These are phyloP conservation scores for Aplocera efformata DNA, from an alignment of 2,888 invertebrate species.

Conservation along the genomic window DNA sequence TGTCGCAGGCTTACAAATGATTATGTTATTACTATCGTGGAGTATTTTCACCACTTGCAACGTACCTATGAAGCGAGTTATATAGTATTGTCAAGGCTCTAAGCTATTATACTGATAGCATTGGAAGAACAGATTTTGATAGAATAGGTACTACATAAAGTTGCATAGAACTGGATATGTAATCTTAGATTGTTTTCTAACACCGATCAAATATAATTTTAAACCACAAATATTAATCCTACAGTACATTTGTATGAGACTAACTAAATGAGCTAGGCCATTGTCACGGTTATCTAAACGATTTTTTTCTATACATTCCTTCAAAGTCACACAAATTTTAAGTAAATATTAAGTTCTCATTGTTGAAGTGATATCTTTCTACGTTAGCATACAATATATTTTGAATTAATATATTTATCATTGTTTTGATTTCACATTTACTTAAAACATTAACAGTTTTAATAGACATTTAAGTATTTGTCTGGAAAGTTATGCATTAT, in stretches of 20 bases:
- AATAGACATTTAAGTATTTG: conserved; percentile 34
- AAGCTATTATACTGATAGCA: conserved; percentile 58
- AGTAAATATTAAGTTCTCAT: conserved; percentile 5
- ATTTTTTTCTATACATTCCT: conserved; percentile 8
- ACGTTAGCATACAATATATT: conserved; percentile 10
- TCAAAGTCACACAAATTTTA: conserved; percentile 9
- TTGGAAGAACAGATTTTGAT: conserved; percentile 72
- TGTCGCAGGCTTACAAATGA: background rate
- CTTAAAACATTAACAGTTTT: conserved; percentile 22
- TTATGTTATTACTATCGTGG: background rate
- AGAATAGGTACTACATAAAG: conserved; percentile 44
- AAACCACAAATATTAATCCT: conserved; percentile 41
- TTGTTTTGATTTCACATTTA: conserved; percentile 18
- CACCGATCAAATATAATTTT: conserved; percentile 50
- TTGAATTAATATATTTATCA: conserved; percentile 1
- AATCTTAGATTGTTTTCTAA: conserved; percentile 59
- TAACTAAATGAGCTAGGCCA: conserved; percentile 31
- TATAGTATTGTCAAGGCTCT: conserved; percentile 57
- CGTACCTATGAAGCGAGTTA: conserved; percentile 24
- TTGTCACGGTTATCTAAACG: conserved; percentile 5
- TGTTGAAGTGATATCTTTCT: conserved; percentile 10
- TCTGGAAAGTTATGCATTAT: conserved; percentile 41
- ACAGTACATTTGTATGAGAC: conserved; percentile 33
- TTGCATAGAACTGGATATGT: conserved; percentile 28
- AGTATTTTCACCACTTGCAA: background rate